Evolutionary conservation across 2,113 vertebrate species (phyloP), one percentile per base, ranked within the genome.

Genomic region (Collichthys lucidus): DNA sequence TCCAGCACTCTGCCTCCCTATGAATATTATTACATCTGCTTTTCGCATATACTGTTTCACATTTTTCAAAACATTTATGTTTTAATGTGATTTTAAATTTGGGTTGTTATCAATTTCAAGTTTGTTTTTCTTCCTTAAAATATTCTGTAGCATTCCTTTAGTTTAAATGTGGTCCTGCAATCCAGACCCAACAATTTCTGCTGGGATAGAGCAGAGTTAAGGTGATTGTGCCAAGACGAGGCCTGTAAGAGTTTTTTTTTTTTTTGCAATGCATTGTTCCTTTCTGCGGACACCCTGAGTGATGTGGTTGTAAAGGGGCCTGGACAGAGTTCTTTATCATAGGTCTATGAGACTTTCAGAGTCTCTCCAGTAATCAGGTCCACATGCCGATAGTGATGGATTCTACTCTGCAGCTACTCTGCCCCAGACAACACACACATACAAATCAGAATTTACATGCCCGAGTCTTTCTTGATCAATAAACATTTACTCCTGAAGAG

Each of bases 331-430:
- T 93, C 92, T 94, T 93, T 86, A 91, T 94, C 90, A 93, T 89
- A 70, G 89, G 85, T 94, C 93, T 91, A 93, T 89, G 88, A 94
- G 94, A 90, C 87, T 91, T 91, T 89, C 86, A 84, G 89, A 80
- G 89, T 88, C 93, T 91, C 90, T 89, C 83, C 68, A 90, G 94
- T 94, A 94, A 94, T 95, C 94, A 94, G 87, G 89, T 86, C 69
- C 86, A 93, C 87, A 91, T 95, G 95, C 92, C 95, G 91, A 95
- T 95, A 94, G 90, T 95, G 94, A 95, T 95, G 94, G 93, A 95
- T 95, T 92, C 86, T 46, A 78, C 69, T 82, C 77, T 79, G 83
- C 80, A 70, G 89, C 83, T 16, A 35, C 78, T 46, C 83, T 20
- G 69, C 66, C 65, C 76, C 57, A 77, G 82, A 91, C 87, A 79